Conservation (phyloP, 2,888 invertebrate species). For the Cantharis flavilabris region DNA sequence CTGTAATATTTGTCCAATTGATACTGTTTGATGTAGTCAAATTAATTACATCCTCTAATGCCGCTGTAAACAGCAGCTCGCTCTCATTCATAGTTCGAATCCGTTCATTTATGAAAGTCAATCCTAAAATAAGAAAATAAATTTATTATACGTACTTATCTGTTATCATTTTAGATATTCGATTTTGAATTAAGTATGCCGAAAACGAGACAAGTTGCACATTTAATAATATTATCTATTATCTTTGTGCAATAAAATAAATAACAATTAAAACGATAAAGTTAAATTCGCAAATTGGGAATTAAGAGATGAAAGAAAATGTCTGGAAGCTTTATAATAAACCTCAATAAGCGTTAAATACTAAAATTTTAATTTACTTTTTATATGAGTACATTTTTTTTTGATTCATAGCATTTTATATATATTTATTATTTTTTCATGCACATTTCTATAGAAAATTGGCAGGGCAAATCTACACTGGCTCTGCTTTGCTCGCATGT, state of each 20-base stretch:
- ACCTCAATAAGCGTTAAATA: not conserved
- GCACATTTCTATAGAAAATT: not conserved
- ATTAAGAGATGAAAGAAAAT: not conserved
- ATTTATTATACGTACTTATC: not conserved
- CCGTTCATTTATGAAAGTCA: constrained; percentile 14
- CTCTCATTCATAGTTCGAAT: constrained; percentile 31
- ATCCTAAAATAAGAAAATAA: constrained; percentile 5
- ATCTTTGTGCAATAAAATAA: not conserved
- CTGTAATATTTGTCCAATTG: constrained; percentile 46
- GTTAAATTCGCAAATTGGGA: not conserved
- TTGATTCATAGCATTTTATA: not conserved
- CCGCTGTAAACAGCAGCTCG: constrained; percentile 30
- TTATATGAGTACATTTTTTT: not conserved
- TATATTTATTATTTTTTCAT: not conserved
- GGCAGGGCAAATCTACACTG: not conserved
- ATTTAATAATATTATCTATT: not conserved
- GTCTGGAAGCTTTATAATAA: not conserved
- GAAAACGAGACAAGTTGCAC: not conserved
- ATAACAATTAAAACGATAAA: not conserved
- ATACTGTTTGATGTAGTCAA: constrained; percentile 27
- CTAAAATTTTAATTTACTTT: not conserved
- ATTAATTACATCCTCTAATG: constrained; percentile 29
- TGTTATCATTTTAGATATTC: not conserved
- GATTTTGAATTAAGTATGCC: not conserved
- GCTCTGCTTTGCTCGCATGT: not conserved